Evolutionary conservation across 1,140 invertebrate genomes (phyloP), one percentile per base, ranked within the genome.

Genomic region (Berghia stephanieae): DNA sequence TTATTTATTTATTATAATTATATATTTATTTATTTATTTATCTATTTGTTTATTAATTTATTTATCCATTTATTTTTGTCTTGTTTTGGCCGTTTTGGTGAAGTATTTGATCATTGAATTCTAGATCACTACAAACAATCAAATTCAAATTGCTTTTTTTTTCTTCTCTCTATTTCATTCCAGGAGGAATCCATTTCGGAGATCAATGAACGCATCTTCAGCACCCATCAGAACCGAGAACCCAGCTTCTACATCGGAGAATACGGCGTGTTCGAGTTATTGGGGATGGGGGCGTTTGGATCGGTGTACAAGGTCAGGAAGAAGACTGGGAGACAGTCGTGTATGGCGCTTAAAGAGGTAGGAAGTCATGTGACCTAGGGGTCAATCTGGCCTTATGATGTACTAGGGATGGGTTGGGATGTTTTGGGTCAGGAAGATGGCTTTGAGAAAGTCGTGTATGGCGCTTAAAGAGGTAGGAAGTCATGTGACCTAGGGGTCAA

Each of bases 271-370:
- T 86, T 90, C 79, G 90, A 91, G 81, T 80, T 89, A 38, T 80
- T 91, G 27, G 90, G 90, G 3, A 85, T 84, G n/a, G 90, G 90
- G 16, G 89, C 89, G 6, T 91, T 90, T 83, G 90, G 90, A 3
- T 88, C 86, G 63, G 90, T 91, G 8, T 90, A 89, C 77, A 90
- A 90, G 84, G 90, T 90, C 8, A 84, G 86, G 46, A 90, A 90
- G 77, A 85, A 80, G 70, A 84, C 84, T 43, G 82, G 86, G 38
- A 83, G 85, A 36, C 86, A 89, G 82, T 85, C 87, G 18, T 88
- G 88, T 67, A 79, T 88, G 38, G 90, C 90, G 36, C 79, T 91
- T 77, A 91, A 91, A 84, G 90, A 91, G 85, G 89, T 90, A 81
- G 79, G 79, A 34, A n/a, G n/a, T n/a, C n/a, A n/a, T n/a, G n/a